Evolutionary conservation across 92 coral and sea anemone genomes (phyloP).

Genomic region (Siderastrea siderea): DNA sequence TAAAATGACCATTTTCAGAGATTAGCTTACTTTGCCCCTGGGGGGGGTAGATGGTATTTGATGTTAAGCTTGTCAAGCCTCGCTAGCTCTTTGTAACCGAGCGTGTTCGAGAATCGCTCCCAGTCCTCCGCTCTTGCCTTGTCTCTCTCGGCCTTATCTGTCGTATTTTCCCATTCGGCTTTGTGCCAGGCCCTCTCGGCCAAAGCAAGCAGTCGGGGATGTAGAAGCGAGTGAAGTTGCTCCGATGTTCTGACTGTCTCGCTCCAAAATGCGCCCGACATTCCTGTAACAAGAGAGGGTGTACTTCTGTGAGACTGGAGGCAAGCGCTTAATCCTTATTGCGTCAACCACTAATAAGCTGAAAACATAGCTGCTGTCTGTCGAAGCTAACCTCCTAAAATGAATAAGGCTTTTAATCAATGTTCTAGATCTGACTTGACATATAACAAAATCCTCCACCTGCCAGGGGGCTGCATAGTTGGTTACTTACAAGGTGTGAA

Average conservation of each 20-base stretch:
- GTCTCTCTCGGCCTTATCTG: constrained; percentile 59
- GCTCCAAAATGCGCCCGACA: constrained; percentile 96
- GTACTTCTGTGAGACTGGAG: too few species aligned
- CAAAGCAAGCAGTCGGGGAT: constrained; percentile 92
- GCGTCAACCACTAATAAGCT: too few species aligned
- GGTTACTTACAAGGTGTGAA: too few species aligned
- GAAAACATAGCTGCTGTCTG: too few species aligned
- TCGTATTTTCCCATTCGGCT: constrained; percentile 85
- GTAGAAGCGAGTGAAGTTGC: constrained; percentile 93
- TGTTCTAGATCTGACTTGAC: too few species aligned
- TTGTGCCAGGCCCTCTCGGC: constrained; percentile 99
- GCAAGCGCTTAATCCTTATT: too few species aligned
- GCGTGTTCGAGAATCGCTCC: constrained; percentile 91
- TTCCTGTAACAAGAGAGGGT: constrained; percentile 40
- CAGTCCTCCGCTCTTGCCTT: constrained; percentile 73
- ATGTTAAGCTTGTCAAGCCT: constrained; percentile 86
- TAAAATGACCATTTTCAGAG: too few species aligned
- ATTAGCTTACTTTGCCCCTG: constrained; percentile 80
- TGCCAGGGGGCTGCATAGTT: too few species aligned
- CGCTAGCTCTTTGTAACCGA: constrained; percentile 88
- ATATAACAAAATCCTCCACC: too few species aligned
- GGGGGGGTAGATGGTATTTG: constrained; percentile 88
- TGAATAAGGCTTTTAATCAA: too few species aligned
- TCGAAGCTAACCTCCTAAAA: too few species aligned
- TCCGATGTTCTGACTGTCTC: constrained; percentile 94